Percentiles rank a stretch among this genome's conserved stretches.
Evolutionary conservation across 2,888 invertebrate species (phyloP).

Genomic region (Listrodromus nycthemerus): DNA sequence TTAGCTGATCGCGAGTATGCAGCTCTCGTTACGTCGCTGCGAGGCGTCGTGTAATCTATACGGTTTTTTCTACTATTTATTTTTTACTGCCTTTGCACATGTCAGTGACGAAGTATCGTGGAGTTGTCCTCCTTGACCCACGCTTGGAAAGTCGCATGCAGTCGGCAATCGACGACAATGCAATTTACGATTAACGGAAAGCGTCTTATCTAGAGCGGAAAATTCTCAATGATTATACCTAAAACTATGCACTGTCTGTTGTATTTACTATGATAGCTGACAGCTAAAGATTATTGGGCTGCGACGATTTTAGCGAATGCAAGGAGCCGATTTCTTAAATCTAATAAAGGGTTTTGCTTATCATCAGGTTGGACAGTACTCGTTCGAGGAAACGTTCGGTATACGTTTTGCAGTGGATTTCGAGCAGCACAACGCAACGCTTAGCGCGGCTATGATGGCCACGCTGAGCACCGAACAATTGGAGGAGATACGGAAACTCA

Average conservation of each 20-base stretch:
- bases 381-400: conserved; percentile 97
- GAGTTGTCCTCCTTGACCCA: conserved; percentile 36
- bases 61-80: not conserved
- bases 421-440: conserved; percentile 96
- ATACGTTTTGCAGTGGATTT: conserved; percentile 95
- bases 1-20: conserved; percentile 5
- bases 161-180: conserved; percentile 3
- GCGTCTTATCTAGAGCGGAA: conserved; percentile 8
- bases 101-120: not conserved
- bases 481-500: conserved; percentile 91
- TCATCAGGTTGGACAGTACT: conserved; percentile 92
- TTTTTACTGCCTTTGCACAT: conserved; percentile 9
- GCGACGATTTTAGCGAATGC: not conserved
- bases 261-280: not conserved
- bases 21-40: not conserved
- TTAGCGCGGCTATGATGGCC: conserved; percentile 93
- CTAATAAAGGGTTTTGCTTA: conserved; percentile 11
- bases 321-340: not conserved
- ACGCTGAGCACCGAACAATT: conserved; percentile 91
- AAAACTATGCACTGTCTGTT: not conserved
- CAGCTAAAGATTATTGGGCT: not conserved
- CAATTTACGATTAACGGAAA: conserved; percentile 10
- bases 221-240: not conserved
- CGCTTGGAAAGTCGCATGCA: conserved; percentile 32
- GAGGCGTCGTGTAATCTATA: not conserved